Conservation (phyloP, 2,888 invertebrate species). For the Mimumesa dahlbomi region DNA sequence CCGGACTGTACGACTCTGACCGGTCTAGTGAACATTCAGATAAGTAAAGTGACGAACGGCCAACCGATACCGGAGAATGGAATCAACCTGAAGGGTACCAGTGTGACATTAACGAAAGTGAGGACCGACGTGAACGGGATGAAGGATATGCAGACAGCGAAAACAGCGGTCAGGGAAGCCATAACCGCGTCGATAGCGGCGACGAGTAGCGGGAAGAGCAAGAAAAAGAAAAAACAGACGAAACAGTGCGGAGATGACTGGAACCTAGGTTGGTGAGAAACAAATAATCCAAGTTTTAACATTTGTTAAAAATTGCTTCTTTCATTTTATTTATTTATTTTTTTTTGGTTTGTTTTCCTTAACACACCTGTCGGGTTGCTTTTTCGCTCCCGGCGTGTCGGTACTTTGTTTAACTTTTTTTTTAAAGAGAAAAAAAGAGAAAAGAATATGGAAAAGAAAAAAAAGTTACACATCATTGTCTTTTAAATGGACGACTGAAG, state of each 20-base stretch:
- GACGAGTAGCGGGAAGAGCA: slow-evolving; percentile 67
- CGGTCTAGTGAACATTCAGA: slow-evolving; percentile 77
- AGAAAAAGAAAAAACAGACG: slow-evolving; percentile 79
- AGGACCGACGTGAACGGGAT: slow-evolving; percentile 56
- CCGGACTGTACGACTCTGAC: slow-evolving; percentile 72
- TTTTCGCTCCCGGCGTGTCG: slow-evolving; percentile 30
- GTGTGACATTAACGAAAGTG: slow-evolving; percentile 78
- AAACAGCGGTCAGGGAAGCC: slow-evolving; percentile 65
- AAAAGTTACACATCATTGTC: no score
- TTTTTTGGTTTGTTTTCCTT: slow-evolving; percentile 57
- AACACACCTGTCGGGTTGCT: slow-evolving; percentile 38
- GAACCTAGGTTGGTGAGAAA: slow-evolving; percentile 80
- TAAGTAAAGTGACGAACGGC: slow-evolving; percentile 78
- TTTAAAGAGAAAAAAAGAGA: slow-evolving; percentile 1
- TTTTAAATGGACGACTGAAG: slow-evolving; percentile 9
- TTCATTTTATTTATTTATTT: no score
- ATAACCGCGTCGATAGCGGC: slow-evolving; percentile 66
- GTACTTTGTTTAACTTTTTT: neutral
- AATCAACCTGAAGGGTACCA: slow-evolving; percentile 77
- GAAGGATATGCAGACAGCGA: slow-evolving; percentile 55
- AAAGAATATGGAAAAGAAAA: neutral
- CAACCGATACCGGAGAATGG: slow-evolving; percentile 78
- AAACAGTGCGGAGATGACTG: slow-evolving; percentile 79
- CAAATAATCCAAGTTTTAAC: slow-evolving; percentile 71
- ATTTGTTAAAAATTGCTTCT: slow-evolving; percentile 70